Percentiles rank a stretch among this genome's conserved stretches.
Conservation (phyloP, 92 coral and sea anemone species). For the Epizoanthus rinbou region DNA sequence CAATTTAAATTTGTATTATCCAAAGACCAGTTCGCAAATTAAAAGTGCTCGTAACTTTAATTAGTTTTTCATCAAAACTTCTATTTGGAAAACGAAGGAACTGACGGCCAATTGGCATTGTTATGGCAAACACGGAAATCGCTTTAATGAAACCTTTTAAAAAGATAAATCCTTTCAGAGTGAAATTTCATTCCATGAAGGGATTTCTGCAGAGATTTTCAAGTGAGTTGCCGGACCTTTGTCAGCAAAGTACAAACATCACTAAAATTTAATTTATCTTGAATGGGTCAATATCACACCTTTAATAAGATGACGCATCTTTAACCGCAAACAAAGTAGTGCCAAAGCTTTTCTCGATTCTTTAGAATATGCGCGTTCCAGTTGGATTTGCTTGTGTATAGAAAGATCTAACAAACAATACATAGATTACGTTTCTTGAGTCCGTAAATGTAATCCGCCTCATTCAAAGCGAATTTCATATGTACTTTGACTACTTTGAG, state of each 20-base stretch:
- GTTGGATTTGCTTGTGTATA: not conserved
- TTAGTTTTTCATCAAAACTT: conserved; percentile 24
- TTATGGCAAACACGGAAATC: not conserved
- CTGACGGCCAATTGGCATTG: conserved; percentile 2
- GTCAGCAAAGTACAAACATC: too few relatives aligned
- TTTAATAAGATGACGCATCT: not conserved
- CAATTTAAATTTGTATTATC: not conserved
- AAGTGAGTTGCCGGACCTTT: not conserved
- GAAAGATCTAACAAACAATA: not conserved
- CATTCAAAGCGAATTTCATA: conserved; percentile 10
- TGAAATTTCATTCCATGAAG: not conserved
- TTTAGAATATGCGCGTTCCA: not conserved
- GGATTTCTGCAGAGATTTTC: not conserved
- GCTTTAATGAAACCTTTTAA: conserved; percentile 4
- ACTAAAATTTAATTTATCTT: not conserved
- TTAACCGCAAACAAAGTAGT: not conserved
- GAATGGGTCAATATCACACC: not conserved
- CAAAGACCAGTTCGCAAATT: conserved; percentile 2
- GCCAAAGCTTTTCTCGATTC: not conserved
- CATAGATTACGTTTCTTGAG: not conserved
- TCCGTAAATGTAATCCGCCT: not conserved
- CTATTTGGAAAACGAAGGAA: conserved; percentile 17
- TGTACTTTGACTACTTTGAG: not conserved
- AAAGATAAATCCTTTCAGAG: not conserved
- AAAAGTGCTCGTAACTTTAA: conserved; percentile 4